Percentiles rank a stretch among this genome's conserved stretches.
Conservation (phyloP, 2,113 vertebrate species). For the Picathartes gymnocephalus region DNA sequence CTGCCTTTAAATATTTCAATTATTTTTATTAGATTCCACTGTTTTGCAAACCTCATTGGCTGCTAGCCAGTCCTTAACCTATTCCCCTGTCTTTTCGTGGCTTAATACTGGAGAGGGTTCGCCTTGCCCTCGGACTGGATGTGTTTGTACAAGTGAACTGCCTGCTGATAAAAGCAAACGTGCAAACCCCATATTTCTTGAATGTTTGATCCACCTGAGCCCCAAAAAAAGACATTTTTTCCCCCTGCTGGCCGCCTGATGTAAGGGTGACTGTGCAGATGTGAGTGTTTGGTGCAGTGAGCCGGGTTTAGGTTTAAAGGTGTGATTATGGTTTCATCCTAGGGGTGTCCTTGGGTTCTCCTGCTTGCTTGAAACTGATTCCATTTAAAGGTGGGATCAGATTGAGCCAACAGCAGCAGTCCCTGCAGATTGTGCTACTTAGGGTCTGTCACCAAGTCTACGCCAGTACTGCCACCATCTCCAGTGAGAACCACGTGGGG, state of each 20-base stretch:
- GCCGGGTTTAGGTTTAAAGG: neutral
- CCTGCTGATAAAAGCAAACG: constrained; percentile 29
- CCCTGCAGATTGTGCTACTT: neutral
- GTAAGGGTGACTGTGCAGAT: fast-evolving
- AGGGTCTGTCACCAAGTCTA: neutral
- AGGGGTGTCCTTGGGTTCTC: neutral
- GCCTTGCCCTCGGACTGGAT: constrained; percentile 38
- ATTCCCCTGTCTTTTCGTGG: constrained; percentile 33
- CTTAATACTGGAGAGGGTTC: constrained; percentile 19
- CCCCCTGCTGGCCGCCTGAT: neutral
- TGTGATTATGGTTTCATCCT: neutral
- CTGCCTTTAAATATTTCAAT: constrained; percentile 64
- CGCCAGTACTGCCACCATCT: neutral
- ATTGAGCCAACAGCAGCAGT: neutral
- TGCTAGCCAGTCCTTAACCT: constrained; percentile 37
- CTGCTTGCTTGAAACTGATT: neutral
- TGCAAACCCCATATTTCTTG: neutral
- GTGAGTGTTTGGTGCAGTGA: neutral
- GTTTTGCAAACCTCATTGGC: constrained; percentile 65
- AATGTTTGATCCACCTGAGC: neutral
- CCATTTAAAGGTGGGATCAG: neutral
- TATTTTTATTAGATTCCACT: constrained; percentile 62
- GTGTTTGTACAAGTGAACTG: constrained; percentile 38
- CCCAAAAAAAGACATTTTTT: neutral
- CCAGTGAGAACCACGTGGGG: neutral